Percentiles rank a stretch among this genome's conserved stretches.
Evolutionary conservation across 2,113 vertebrate species (phyloP).

Genomic region (Oreochromis aureus): DNA sequence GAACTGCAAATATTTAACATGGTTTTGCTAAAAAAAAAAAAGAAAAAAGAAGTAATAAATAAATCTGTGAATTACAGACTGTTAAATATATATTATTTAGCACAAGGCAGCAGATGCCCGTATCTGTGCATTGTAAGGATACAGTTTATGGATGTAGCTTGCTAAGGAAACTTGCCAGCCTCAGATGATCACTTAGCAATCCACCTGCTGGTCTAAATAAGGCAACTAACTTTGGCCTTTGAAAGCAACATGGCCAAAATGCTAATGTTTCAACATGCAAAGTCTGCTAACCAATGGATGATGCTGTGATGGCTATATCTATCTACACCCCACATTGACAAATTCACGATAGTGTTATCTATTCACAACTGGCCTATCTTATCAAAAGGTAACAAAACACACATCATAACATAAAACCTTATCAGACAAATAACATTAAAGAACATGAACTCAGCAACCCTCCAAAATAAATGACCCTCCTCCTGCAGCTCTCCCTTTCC

Average conservation of each 20-base stretch:
- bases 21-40: not conserved
- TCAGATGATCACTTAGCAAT: not conserved
- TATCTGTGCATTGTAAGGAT: not conserved
- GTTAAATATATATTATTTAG: not conserved
- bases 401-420: not conserved
- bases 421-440: not conserved
- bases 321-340: not conserved
- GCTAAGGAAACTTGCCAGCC: not conserved
- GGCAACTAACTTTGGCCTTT: not conserved
- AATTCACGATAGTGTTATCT: not conserved
- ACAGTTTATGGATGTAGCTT: not conserved
- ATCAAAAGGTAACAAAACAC: not conserved
- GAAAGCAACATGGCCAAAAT: not conserved
- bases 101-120: not conserved
- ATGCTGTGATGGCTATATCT: not conserved
- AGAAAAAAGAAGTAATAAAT: not conserved
- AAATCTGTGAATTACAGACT: not conserved
- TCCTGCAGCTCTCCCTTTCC: not conserved
- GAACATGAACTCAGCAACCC: not conserved
- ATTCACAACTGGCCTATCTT: not conserved
- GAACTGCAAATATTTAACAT: not conserved
- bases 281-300: not conserved
- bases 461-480: not conserved
- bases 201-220: not conserved
- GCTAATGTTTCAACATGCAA: not conserved